phyloP scores from a whole-genome alignment of 2,113 vertebrate genomes.

The Neogobius melanostomus region DNA sequence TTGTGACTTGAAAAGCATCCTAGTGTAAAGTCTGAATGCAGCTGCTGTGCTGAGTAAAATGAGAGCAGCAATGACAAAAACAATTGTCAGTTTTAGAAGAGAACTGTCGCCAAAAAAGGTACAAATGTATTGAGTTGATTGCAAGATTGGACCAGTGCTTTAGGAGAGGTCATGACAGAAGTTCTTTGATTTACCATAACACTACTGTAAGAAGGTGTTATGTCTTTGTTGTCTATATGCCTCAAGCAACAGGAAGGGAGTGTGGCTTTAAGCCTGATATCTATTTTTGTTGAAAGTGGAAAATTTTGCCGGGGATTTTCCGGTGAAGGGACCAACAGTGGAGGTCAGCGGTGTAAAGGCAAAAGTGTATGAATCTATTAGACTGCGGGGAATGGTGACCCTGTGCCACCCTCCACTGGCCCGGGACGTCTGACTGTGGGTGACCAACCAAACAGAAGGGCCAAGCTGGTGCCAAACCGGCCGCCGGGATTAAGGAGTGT shows the following conservation, averaged over 20 bases:
- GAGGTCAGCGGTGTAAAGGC: slow-evolving; percentile 26
- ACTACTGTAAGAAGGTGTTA: slow-evolving; percentile 21
- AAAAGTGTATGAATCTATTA: slow-evolving; percentile 50
- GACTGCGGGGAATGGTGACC: slow-evolving; percentile 65
- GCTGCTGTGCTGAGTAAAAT: no score
- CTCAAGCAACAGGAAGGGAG: slow-evolving; percentile 58
- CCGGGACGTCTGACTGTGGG: slow-evolving; percentile 57
- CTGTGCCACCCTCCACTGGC: slow-evolving; percentile 65
- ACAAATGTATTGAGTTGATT: no score
- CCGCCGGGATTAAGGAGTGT: slow-evolving; percentile 50
- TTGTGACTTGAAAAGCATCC: no score
- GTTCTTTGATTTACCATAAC: slow-evolving; percentile 26
- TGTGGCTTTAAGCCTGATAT: slow-evolving; percentile 45
- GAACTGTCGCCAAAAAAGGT: no score
- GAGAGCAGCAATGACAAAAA: no score
- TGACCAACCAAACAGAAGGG: slow-evolving; percentile 66
- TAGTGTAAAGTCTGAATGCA: no score
- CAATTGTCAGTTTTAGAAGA: no score
- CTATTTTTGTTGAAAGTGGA: slow-evolving; percentile 70
- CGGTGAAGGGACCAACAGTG: slow-evolving; percentile 48
- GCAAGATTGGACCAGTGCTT: no score
- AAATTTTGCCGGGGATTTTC: slow-evolving; percentile 59
- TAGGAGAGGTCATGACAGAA: no score
- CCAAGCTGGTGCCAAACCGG: slow-evolving; percentile 55
- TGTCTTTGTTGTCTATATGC: slow-evolving; percentile 41